These are phyloP conservation scores for Semaprochilodus insignis DNA, from an alignment of 2,797 vertebrate species.

Conservation along the genomic window DNA sequence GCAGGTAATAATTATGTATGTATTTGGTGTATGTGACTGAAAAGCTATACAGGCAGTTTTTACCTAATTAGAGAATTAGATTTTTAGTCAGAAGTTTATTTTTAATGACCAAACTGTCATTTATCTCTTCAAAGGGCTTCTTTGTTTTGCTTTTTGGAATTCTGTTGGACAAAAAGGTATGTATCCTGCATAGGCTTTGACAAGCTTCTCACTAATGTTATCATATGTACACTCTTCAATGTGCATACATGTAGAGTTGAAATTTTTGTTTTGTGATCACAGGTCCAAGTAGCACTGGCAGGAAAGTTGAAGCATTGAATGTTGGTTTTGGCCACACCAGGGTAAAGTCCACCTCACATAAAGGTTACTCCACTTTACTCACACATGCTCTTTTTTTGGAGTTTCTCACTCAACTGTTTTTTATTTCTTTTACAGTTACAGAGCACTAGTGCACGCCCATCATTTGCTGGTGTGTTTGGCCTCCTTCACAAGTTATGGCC, in stretches of 20 bases:
- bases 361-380: background rate
- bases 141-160: conserved; percentile 79
- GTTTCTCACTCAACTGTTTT: background rate
- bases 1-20: too few relatives aligned
- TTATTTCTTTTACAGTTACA: background rate
- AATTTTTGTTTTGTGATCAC: background rate
- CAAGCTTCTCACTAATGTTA: too few relatives aligned
- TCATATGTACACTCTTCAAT: background rate
- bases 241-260: background rate
- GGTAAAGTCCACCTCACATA: conserved; percentile 7
- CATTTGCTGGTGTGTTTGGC: background rate
- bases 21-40: too few relatives aligned
- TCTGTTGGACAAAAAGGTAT: conserved; percentile 75
- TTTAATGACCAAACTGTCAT: background rate
- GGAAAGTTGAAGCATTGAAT: background rate
- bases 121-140: conserved; percentile 68
- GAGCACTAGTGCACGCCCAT: conserved; percentile 2
- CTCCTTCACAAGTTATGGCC: background rate
- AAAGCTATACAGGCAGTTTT: too few relatives aligned
- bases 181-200: conserved; percentile 4
- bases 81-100: conserved; percentile 56
- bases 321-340: background rate
- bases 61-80: too few relatives aligned
- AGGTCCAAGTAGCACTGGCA: conserved; percentile 8
- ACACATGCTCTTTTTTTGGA: background rate